Base-by-base conservation (phyloP, 2,888 invertebrate species). In the Antitype chi region DNA sequence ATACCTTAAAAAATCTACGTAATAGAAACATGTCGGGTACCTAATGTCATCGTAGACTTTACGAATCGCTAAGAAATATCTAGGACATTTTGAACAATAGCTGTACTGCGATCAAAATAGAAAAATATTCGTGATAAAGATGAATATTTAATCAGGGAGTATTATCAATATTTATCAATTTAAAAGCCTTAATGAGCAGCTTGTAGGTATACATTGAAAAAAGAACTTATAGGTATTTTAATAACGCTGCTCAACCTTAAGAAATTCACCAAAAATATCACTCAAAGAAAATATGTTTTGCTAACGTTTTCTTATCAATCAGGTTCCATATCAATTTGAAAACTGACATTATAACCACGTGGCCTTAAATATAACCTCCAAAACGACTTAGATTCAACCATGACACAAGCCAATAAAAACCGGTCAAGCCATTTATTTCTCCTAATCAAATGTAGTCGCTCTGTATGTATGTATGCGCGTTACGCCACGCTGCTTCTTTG, bases 391-490 rank as follows among this genome's bases (percentile, higher is more conserved):
- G 28, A 28, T 49, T 49, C 17, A 52, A 32, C 23, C 52, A 20
- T 9, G 38, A 52, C 6, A 73, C 17, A n/a, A 55, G 1, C 5
- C 13, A 47, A 25, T 62, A 62, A 53, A 78, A 78, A 53, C 57
- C 28, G 32, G 68, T 47, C 43, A 57, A 63, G 43, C 25, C 43
- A 75, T 80, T 43, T 49, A 55, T 80, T 81, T 60, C 23, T 55
- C 25, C 55, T 70, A 80, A 80, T 80, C 81, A 76, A 77, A 81
- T 82, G 63, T 64, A 49, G 52, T 23, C 66, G 15, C 53, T 80
- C 62, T 72, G 43, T 80, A 63, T 68, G 73, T 76, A 83, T 70
- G 53, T 70, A 74, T 81, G 66, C 74, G 59, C n/a, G 70, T 55
- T 63, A 57, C 83, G 70, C 32, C 60, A 71, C 67, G 59, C 53